Evolutionary conservation across 2,797 vertebrate genomes (phyloP).

Genomic region (Enteromius mattozi): DNA sequence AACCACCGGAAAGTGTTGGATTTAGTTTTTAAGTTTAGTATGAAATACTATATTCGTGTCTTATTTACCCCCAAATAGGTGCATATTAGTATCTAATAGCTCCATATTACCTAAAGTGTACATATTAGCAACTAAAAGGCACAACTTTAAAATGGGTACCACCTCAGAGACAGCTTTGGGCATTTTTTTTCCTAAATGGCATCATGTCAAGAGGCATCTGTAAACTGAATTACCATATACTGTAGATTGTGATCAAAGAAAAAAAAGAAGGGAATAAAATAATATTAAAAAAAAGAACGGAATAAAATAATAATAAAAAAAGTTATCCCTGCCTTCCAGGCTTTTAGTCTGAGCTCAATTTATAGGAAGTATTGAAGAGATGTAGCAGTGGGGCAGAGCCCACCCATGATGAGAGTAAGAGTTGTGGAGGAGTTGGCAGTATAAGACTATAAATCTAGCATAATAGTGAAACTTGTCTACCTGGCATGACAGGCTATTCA

Average conservation of each 20-base stretch:
- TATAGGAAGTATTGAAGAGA: conserved; percentile 21
- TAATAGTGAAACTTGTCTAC: conserved; percentile 51
- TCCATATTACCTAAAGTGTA: not conserved
- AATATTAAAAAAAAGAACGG: not conserved
- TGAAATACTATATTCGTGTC: not conserved
- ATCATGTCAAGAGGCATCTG: not conserved
- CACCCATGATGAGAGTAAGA: conserved; percentile 37
- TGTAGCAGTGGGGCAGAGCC: conserved; percentile 1
- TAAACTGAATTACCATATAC: not conserved
- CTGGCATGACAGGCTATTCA: conserved; percentile 51
- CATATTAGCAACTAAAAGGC: not conserved
- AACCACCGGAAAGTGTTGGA: not conserved
- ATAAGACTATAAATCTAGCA: conserved; percentile 46
- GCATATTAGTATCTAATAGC: not conserved
- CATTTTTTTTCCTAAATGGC: not conserved
- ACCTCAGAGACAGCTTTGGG: not conserved
- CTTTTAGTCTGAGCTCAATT: conserved; percentile 3
- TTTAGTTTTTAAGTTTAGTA: not conserved
- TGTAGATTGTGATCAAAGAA: not conserved
- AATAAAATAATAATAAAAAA: not conserved
- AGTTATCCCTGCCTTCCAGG: not conserved
- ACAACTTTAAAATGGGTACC: not conserved
- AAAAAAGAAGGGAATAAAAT: not conserved
- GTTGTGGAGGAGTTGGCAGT: conserved; percentile 24
- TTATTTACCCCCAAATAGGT: not conserved